Conservation (phyloP, 2,113 vertebrate genomes). For the Nanger granti region DNA sequence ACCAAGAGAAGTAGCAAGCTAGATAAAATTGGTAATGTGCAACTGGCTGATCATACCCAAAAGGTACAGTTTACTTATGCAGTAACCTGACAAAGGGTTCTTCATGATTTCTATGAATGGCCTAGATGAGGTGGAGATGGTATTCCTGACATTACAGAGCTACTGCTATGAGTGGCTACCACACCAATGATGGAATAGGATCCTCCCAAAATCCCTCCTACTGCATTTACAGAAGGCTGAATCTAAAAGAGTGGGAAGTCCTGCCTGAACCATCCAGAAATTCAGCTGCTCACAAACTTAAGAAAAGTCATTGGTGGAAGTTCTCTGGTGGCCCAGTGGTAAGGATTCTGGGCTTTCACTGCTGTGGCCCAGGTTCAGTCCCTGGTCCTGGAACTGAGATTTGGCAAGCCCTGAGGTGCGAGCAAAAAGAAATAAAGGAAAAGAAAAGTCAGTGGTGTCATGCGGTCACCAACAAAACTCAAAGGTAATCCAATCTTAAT, state of each 20-base stretch:
- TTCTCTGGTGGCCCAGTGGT: neutral
- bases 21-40: neutral
- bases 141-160: neutral
- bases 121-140: neutral
- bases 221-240: neutral
- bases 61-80: neutral
- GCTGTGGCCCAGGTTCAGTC: neutral
- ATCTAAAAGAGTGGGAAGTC: neutral
- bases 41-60: neutral
- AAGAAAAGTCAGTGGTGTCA: neutral
- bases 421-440: neutral
- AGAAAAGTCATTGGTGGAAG: neutral
- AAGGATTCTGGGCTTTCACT: neutral
- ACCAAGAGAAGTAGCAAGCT: neutral
- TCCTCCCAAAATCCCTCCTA: neutral
- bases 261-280: neutral
- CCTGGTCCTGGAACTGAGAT: neutral
- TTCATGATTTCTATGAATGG: neutral
- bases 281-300: neutral
- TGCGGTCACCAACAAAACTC: neutral
- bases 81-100: neutral
- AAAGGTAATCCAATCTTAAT: neutral
- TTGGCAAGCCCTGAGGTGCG: neutral
- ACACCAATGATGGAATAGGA: neutral
- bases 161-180: neutral